Evolutionary conservation across 2,797 vertebrate species (phyloP).

Genomic region (Selene dorsalis): DNA sequence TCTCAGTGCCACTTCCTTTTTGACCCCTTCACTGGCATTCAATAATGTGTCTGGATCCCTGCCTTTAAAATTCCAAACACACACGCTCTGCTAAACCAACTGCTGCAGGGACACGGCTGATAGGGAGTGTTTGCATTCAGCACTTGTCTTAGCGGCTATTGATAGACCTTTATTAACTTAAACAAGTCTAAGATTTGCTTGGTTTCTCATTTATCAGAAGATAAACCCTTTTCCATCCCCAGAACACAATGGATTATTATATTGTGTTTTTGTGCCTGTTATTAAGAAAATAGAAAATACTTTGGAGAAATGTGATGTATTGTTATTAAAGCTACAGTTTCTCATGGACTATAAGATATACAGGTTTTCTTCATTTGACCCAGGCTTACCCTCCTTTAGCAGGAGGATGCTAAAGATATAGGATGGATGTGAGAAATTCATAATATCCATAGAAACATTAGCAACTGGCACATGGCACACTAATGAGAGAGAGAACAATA

Average conservation of each 20-base stretch:
- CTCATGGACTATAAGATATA: not conserved
- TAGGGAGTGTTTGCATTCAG: conserved; percentile 78
- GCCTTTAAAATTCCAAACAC: conserved; percentile 83
- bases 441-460: conserved; percentile 27
- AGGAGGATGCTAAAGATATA: conserved; percentile 8
- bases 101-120: conserved; percentile 70
- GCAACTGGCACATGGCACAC: conserved; percentile 30
- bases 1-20: conserved; percentile 61
- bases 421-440: conserved; percentile 26
- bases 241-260: conserved; percentile 16
- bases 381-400: not conserved
- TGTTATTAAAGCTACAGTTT: conserved; percentile 18
- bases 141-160: conserved; percentile 64
- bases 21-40: conserved; percentile 71
- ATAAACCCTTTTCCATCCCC: conserved; percentile 50
- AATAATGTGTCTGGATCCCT: conserved; percentile 67
- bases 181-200: conserved; percentile 59
- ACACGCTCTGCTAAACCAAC: conserved; percentile 74
- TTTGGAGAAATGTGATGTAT: not conserved
- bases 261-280: conserved; percentile 7
- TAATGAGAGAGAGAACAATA: conserved; percentile 13
- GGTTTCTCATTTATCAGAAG: conserved; percentile 51
- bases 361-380: conserved; percentile 12
- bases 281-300: conserved; percentile 13
- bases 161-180: conserved; percentile 72